These are phyloP conservation scores for Meriones unguiculatus DNA, from an alignment of 2,113 vertebrate genomes.

Conservation along the genomic window DNA sequence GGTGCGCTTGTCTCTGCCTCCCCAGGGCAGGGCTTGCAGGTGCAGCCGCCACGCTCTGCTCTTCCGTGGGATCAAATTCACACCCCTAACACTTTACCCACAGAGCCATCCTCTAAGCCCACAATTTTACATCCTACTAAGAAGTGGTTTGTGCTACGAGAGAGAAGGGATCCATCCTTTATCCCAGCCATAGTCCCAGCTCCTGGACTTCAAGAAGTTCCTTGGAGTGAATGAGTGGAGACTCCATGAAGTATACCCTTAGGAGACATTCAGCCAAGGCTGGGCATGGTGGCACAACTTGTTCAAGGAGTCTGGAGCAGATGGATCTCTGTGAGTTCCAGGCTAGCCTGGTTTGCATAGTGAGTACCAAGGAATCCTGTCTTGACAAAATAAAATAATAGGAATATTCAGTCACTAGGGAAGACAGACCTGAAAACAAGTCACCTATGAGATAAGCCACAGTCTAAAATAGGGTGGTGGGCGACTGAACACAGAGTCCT, in stretches of 20 bases:
- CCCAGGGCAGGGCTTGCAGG: not conserved
- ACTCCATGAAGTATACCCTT: not conserved
- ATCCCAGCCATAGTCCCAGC: accelerated
- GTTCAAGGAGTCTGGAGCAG: not conserved
- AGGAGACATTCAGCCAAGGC: not conserved
- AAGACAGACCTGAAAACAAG: not conserved
- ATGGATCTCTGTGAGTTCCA: not conserved
- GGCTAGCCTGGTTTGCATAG: not conserved
- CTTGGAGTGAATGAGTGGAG: not conserved
- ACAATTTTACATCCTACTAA: not conserved
- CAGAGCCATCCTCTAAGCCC: not conserved
- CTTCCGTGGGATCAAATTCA: too few relatives aligned
- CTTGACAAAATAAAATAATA: not conserved
- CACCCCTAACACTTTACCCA: not conserved
- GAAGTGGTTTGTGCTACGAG: accelerated
- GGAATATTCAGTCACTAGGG: not conserved
- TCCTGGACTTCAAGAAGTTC: not conserved
- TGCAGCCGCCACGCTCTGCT: not conserved
- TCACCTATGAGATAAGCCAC: accelerated
- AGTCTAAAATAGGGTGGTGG: not conserved
- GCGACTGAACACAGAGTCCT: accelerated
- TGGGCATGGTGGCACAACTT: not conserved
- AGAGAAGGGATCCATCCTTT: too few relatives aligned
- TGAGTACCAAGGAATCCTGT: not conserved
- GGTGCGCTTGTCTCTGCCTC: not conserved